Evolutionary conservation across 92 coral and sea anemone genomes (phyloP).

Genomic region (Epizoanthus stellaris): DNA sequence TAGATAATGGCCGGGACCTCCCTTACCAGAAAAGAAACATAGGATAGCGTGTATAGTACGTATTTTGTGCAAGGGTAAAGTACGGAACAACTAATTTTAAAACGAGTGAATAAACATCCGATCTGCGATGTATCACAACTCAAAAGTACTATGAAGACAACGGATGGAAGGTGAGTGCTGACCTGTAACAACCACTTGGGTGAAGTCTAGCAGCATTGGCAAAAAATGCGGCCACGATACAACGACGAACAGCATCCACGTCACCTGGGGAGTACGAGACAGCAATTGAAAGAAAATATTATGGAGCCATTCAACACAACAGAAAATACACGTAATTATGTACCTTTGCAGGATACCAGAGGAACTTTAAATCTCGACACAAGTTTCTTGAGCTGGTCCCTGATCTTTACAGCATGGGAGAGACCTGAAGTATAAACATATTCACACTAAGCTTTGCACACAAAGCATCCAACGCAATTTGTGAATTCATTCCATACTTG

Average conservation of each 20-base stretch:
- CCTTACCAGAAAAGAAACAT: too few species aligned
- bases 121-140: not conserved
- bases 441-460: not conserved
- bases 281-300: not conserved
- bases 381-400: conserved; percentile 93
- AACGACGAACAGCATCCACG: conserved; percentile 84
- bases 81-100: too few species aligned
- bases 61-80: too few species aligned
- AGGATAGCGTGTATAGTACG: too few species aligned
- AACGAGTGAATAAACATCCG: too few species aligned
- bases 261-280: conserved; percentile 54
- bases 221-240: conserved; percentile 92
- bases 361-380: conserved; percentile 82
- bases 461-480: not conserved
- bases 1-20: too few species aligned
- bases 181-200: conserved; percentile 90
- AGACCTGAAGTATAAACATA: conserved; percentile 55
- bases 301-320: not conserved
- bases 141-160: not conserved
- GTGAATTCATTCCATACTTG: not conserved
- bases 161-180: not conserved
- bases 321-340: not conserved
- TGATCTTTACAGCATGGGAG: conserved; percentile 89
- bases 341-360: conserved; percentile 83
- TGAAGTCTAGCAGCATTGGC: conserved; percentile 96